Conservation (phyloP, 92 coral and sea anemone genomes). For the Actinostola sp. region DNA sequence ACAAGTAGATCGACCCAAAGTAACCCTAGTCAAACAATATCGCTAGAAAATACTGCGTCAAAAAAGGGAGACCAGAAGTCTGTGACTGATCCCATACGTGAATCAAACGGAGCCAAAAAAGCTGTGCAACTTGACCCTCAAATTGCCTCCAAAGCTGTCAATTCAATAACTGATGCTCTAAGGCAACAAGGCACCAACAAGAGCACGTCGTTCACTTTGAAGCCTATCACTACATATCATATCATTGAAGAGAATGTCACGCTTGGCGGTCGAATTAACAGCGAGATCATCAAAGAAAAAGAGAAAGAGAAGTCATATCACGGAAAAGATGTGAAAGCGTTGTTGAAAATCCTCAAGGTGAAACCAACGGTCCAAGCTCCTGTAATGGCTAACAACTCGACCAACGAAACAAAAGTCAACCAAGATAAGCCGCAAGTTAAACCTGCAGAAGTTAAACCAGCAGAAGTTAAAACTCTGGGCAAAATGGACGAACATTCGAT, state of each 20-base stretch:
- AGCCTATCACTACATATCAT: conserved; percentile 31
- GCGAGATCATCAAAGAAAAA: conserved; percentile 41
- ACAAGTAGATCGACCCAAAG: background rate
- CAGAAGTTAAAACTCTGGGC: conserved; percentile 17
- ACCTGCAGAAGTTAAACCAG: background rate
- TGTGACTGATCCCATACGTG: background rate
- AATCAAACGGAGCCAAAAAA: background rate
- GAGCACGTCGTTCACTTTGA: conserved; percentile 9
- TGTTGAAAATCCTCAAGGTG: conserved; percentile 17
- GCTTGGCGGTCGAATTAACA: conserved; percentile 43
- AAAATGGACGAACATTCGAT: conserved; percentile 11
- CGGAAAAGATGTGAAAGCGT: conserved; percentile 16
- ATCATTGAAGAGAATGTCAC: conserved; percentile 17
- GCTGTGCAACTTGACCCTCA: too few species aligned
- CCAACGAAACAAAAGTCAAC: background rate
- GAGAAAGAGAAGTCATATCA: conserved; percentile 24
- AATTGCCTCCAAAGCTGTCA: conserved; percentile 16
- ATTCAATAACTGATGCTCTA: conserved; percentile 23
- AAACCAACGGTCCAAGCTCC: background rate
- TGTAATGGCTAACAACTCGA: background rate
- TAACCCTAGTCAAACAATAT: background rate
- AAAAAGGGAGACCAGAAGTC: background rate
- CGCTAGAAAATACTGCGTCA: background rate
- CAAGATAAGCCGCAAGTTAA: background rate
- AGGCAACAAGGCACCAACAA: conserved; percentile 17